phyloP scores from a whole-genome alignment of 1,140 invertebrate species.

The Cyclargus thomasi region DNA sequence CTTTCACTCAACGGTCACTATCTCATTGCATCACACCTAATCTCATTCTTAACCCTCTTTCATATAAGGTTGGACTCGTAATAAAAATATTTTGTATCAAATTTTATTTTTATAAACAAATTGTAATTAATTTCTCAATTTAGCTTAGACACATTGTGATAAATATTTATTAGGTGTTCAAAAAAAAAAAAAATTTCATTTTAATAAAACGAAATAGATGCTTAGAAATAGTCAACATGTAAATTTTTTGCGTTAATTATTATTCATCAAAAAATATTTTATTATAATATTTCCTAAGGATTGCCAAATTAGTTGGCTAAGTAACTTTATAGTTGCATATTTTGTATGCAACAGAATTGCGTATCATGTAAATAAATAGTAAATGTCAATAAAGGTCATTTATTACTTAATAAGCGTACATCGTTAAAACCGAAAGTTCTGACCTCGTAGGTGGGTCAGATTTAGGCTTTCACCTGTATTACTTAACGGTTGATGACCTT shows the following conservation, averaged over 20 bases:
- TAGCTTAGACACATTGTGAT: too few relatives aligned
- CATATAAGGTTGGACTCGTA: not conserved
- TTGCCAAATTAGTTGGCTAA: not conserved
- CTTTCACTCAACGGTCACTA: not conserved
- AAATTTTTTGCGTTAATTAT: too few relatives aligned
- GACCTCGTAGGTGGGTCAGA: conserved; percentile 43
- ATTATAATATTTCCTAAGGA: not conserved
- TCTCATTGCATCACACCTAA: not conserved
- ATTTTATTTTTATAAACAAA: too few relatives aligned
- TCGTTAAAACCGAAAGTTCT: conserved; percentile 58
- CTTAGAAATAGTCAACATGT: too few relatives aligned
- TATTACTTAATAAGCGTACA: conserved; percentile 37
- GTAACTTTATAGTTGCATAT: not conserved
- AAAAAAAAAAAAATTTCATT: too few relatives aligned
- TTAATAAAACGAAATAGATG: too few relatives aligned
- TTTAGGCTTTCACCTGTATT: conserved; percentile 57
- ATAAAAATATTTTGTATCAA: not conserved
- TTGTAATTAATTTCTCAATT: too few relatives aligned
- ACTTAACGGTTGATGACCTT: conserved; percentile 57
- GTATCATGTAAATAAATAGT: conserved; percentile 22
- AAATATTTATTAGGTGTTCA: too few relatives aligned
- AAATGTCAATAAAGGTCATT: conserved; percentile 43
- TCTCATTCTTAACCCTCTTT: not conserved
- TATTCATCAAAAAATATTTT: not conserved
- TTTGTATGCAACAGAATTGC: not conserved